A percentile compares a stretch with the other conserved stretches of the same genome.
phyloP scores from a whole-genome alignment of 53 echinoderm and acorn worm genomes.

The Echinometra lucunter region DNA sequence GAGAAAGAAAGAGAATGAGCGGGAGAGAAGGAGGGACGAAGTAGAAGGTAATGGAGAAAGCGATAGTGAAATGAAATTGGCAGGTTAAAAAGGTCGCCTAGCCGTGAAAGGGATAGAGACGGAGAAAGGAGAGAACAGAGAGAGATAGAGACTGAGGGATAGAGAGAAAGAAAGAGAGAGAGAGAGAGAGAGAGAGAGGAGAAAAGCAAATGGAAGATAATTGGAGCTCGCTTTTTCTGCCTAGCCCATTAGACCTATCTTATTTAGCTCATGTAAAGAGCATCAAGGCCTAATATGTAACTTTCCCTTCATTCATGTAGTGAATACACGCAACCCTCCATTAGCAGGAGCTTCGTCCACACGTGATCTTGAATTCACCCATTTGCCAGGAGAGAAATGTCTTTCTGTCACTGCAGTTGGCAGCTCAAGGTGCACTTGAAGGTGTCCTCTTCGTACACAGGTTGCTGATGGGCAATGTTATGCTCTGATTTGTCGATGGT shows the following conservation, averaged over 20 bases:
- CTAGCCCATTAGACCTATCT: background rate
- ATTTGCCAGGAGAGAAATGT: no score
- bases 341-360: background rate
- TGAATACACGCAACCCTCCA: background rate
- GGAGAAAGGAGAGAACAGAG: background rate
- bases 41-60: no score
- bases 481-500: no score
- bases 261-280: background rate
- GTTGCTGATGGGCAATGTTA: no score
- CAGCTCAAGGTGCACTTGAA: no score
- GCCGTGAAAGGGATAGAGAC: background rate
- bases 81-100: no score
- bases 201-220: background rate
- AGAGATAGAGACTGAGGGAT: background rate
- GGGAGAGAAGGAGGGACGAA: background rate
- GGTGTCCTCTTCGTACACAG: no score
- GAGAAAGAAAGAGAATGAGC: background rate
- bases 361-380: background rate
- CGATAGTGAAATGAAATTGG: no score
- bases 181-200: background rate
- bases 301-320: background rate
- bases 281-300: constrained; percentile 10
- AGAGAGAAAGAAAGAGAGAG: background rate
- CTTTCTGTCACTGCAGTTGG: no score
- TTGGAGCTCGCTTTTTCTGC: background rate